Evolutionary conservation across 2,797 vertebrate genomes (phyloP).

Genomic region (Valencia hispanica): DNA sequence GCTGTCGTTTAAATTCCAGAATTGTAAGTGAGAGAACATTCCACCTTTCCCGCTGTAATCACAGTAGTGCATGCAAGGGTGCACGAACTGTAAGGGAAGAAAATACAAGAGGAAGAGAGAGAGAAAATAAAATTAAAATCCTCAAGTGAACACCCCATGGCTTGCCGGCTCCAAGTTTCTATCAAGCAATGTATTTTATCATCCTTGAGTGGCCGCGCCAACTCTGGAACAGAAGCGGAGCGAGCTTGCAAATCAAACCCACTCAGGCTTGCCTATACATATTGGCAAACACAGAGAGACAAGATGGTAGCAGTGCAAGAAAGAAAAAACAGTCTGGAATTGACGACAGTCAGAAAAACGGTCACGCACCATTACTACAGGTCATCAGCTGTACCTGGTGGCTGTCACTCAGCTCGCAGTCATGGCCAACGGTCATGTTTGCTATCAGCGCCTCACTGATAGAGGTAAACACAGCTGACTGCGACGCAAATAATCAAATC

Average conservation of each 20-base stretch:
- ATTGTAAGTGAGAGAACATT: slow-evolving; percentile 36
- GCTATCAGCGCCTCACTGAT: slow-evolving; percentile 32
- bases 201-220: slow-evolving; percentile 66
- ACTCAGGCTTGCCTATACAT: slow-evolving; percentile 27
- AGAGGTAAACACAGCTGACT: slow-evolving; percentile 29
- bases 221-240: slow-evolving; percentile 49
- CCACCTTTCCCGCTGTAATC: slow-evolving; percentile 50
- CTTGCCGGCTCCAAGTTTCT: slow-evolving; percentile 51
- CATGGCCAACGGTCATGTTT: slow-evolving; percentile 30
- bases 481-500: slow-evolving; percentile 49
- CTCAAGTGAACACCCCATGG: slow-evolving; percentile 66
- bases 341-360: slow-evolving; percentile 32
- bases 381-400: slow-evolving; percentile 46
- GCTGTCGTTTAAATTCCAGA: slow-evolving; percentile 16
- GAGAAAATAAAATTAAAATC: slow-evolving; percentile 68
- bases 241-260: slow-evolving; percentile 70
- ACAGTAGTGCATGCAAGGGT: slow-evolving; percentile 55
- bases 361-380: slow-evolving; percentile 50
- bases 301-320: slow-evolving; percentile 20
- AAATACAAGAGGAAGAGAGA: slow-evolving; percentile 37
- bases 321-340: slow-evolving; percentile 34
- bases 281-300: slow-evolving; percentile 44
- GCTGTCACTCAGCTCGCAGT: slow-evolving; percentile 51
- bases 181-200: slow-evolving; percentile 67
- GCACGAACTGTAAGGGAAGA: slow-evolving; percentile 55